phyloP scores from a whole-genome alignment of 2,113 vertebrate species.

The Corapipo altera region DNA sequence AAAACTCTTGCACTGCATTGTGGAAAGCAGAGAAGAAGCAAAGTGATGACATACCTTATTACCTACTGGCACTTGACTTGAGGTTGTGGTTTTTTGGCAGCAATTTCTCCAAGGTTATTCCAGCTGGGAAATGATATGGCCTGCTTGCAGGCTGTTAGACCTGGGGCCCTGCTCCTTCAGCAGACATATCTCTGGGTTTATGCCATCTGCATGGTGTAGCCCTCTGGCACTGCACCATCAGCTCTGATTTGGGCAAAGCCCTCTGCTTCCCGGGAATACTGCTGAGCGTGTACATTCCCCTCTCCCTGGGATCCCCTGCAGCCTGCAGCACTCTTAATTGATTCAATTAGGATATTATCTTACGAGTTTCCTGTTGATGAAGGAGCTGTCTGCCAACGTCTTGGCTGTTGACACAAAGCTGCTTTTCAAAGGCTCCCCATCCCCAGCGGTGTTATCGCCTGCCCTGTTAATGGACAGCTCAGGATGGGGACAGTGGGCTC shows the following conservation, averaged over 20 bases:
- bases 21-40: neutral
- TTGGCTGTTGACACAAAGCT: neutral
- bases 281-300: neutral
- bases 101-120: neutral
- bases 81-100: rapidly evolving
- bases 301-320: neutral
- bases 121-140: rapidly evolving
- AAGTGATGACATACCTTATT: neutral
- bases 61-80: neutral
- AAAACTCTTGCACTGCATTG: neutral
- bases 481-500: neutral
- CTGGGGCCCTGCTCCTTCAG: neutral
- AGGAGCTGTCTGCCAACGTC: neutral
- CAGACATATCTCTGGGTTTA: neutral
- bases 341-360: constrained; percentile 44
- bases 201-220: rapidly evolving
- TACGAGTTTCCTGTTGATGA: neutral
- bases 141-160: neutral
- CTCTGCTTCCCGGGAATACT: neutral
- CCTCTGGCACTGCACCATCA: neutral
- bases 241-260: neutral
- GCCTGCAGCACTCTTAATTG: neutral
- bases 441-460: neutral
- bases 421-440: neutral
- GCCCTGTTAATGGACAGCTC: neutral